Evolutionary conservation across 2,113 vertebrate species (phyloP).

Genomic region (Eolophus roseicapilla): DNA sequence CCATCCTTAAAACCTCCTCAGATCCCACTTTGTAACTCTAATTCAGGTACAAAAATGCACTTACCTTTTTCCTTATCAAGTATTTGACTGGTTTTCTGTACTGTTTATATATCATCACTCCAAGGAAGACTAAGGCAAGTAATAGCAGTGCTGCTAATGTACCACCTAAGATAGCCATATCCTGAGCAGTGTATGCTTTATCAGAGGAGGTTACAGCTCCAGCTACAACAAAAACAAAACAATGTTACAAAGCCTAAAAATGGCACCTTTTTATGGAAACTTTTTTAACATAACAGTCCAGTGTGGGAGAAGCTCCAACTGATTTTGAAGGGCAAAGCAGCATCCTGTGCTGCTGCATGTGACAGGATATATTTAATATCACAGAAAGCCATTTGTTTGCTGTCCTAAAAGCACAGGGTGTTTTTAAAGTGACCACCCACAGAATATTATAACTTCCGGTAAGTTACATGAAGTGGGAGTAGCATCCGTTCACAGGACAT

Average conservation of each 20-base stretch:
- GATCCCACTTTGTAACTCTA: not conserved
- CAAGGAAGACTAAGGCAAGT: conserved; percentile 78
- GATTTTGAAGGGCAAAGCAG: not conserved
- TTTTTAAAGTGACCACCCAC: not conserved
- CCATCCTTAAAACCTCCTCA: not conserved
- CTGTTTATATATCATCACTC: conserved; percentile 62
- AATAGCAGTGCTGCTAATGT: conserved; percentile 78
- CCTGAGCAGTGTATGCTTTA: conserved; percentile 37
- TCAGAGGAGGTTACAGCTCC: conserved; percentile 3
- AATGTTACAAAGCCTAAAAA: not conserved
- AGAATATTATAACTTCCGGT: not conserved
- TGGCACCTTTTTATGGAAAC: not conserved
- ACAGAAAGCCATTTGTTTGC: not conserved
- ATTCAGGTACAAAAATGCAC: not conserved
- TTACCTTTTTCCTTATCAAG: not conserved
- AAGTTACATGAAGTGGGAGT: not conserved
- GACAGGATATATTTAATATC: not conserved
- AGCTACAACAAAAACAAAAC: not conserved
- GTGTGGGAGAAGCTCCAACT: not conserved
- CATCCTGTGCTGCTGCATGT: not conserved
- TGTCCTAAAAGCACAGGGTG: not conserved
- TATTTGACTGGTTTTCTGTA: not conserved
- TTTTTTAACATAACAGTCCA: not conserved
- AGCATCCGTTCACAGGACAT: not conserved
- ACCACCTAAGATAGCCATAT: conserved; percentile 83